Evolutionary conservation across 30 jellyfish, hydroid and myxozoan genomes (phyloP).

Genomic region (Catostylus mosaicus): DNA sequence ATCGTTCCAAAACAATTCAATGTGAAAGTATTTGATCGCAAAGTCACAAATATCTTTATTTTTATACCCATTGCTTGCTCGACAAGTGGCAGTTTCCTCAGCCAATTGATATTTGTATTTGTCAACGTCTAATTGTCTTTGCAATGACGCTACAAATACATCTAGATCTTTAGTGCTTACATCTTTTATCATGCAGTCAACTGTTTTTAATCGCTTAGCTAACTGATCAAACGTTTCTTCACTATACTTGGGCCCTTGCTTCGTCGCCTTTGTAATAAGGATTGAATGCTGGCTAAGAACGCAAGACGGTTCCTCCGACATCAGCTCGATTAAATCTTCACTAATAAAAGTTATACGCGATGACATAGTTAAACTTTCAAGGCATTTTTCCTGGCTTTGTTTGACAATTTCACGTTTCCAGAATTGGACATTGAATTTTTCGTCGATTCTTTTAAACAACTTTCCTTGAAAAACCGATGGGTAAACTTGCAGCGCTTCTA

Average conservation of each 20-base stretch:
- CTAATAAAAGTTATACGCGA: conserved; percentile 27
- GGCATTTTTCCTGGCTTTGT: conserved; percentile 52
- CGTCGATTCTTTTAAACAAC: conserved; percentile 31
- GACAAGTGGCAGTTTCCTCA: conserved; percentile 56
- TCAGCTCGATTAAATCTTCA: conserved; percentile 24
- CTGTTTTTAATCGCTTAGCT: conserved; percentile 8
- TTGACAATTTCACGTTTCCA: conserved; percentile 63
- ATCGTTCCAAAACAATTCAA: background rate
- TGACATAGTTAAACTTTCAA: conserved; percentile 17
- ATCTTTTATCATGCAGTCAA: conserved; percentile 31
- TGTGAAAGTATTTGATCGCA: background rate
- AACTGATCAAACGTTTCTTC: conserved; percentile 57
- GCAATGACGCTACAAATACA: conserved; percentile 39
- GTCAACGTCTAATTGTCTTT: conserved; percentile 26
- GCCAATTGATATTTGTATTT: conserved; percentile 22
- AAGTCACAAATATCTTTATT: background rate
- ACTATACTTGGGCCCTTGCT: conserved; percentile 27
- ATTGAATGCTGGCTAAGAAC: conserved; percentile 61
- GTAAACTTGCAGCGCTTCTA: conserved; percentile 45
- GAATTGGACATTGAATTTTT: conserved; percentile 15
- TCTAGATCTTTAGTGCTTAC: conserved; percentile 46
- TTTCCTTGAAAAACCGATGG: conserved; percentile 62
- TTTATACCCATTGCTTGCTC: background rate
- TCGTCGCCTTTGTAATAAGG: conserved; percentile 24
- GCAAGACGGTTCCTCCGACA: conserved; percentile 56